These are phyloP conservation scores for Tiliacea citrago DNA, from an alignment of 2,888 invertebrate species.

Conservation along the genomic window DNA sequence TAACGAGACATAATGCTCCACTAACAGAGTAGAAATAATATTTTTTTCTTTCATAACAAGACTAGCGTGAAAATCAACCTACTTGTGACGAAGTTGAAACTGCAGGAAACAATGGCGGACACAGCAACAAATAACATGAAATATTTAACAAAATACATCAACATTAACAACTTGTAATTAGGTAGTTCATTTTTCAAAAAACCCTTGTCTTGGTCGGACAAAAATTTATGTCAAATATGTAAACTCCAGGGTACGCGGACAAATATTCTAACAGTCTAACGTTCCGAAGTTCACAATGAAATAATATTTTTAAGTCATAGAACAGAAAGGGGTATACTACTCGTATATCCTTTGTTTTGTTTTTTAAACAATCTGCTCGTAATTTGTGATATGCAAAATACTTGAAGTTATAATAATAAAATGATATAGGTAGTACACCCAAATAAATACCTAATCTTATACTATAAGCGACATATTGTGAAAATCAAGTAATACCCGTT, in stretches of 20 bases:
- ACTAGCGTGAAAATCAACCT: constrained; percentile 59
- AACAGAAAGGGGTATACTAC: constrained; percentile 46
- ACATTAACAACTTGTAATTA: constrained; percentile 49
- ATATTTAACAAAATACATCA: constrained; percentile 66
- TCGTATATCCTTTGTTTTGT: constrained; percentile 34
- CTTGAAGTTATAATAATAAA: constrained; percentile 7
- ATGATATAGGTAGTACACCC: background rate
- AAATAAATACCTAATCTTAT: background rate
- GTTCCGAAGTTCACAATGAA: constrained; percentile 43
- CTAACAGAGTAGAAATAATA: constrained; percentile 37
- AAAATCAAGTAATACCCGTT: background rate
- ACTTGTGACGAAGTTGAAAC: constrained; percentile 44
- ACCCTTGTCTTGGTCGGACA: constrained; percentile 28
- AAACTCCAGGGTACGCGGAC: constrained; percentile 30
- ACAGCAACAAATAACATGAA: constrained; percentile 64
- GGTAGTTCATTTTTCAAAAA: constrained; percentile 50
- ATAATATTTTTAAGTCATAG: constrained; percentile 44
- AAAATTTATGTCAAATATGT: constrained; percentile 47
- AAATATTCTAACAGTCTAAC: constrained; percentile 45
- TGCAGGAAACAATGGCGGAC: constrained; percentile 49
- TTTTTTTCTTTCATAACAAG: constrained; percentile 45
- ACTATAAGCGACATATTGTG: background rate
- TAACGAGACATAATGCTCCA: constrained; percentile 27
- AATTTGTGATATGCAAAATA: constrained; percentile 39
- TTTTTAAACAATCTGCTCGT: constrained; percentile 31